Evolutionary conservation across 2,113 vertebrate species (phyloP).

Genomic region (Cardinalis cardinalis): DNA sequence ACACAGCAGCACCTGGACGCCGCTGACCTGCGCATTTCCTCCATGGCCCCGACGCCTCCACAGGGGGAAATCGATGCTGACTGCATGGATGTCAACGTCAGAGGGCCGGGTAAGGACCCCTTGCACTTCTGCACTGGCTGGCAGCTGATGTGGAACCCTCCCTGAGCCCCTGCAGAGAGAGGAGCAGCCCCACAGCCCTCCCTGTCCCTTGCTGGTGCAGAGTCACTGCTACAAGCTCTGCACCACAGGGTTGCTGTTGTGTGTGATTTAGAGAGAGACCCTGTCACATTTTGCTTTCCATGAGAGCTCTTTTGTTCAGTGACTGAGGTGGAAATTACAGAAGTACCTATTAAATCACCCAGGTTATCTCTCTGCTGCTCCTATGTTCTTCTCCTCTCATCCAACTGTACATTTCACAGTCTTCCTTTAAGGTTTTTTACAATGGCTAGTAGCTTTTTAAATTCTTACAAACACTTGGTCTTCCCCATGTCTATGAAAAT

Average conservation of each 20-base stretch:
- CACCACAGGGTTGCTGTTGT: neutral
- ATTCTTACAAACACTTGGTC: neutral
- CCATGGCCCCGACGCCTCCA: constrained; percentile 92
- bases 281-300: neutral
- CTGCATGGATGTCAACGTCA: constrained; percentile 95
- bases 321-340: neutral
- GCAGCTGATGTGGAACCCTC: neutral
- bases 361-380: neutral
- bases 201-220: neutral
- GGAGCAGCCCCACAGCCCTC: neutral
- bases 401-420: neutral
- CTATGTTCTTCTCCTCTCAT: neutral
- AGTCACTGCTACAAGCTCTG: neutral
- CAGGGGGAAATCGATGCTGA: constrained; percentile 93
- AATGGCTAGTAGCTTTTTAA: neutral
- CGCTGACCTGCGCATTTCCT: constrained; percentile 89
- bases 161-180: neutral
- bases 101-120: constrained; percentile 84
- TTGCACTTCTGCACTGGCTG: neutral
- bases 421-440: neutral
- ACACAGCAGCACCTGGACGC: constrained; percentile 97
- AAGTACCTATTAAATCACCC: neutral
- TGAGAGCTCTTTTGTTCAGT: neutral
- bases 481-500: neutral
- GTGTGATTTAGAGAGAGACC: neutral